A percentile compares a stretch with the other conserved stretches of the same genome.
These are phyloP conservation scores for Muscidifurax raptorellus DNA, from an alignment of 1,140 invertebrate genomes.

Conservation along the genomic window DNA sequence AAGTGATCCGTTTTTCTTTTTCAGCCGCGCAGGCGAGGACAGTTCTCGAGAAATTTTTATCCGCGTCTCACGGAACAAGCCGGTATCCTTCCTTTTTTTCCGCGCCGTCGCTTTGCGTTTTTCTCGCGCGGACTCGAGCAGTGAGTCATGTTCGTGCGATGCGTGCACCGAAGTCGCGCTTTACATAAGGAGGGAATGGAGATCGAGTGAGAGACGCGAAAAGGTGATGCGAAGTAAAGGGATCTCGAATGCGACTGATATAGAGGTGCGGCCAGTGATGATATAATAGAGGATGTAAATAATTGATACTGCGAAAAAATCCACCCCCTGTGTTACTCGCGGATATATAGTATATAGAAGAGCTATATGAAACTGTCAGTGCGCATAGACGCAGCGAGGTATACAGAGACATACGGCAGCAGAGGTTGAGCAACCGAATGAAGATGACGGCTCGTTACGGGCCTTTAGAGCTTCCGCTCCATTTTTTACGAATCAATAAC, in stretches of 20 bases:
- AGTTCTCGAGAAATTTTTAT: slow-evolving; percentile 54
- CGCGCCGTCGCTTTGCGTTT: background rate
- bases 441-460: slow-evolving; percentile 60
- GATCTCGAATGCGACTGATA: too few species aligned
- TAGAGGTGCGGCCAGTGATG: too few species aligned
- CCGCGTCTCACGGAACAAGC: slow-evolving; percentile 21
- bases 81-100: slow-evolving; percentile 22
- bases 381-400: background rate
- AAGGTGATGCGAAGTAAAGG: background rate
- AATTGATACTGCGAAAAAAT: too few species aligned
- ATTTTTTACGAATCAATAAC: slow-evolving; percentile 68
- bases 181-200: slow-evolving; percentile 27
- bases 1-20: slow-evolving; percentile 29
- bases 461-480: slow-evolving; percentile 67
- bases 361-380: too few species aligned
- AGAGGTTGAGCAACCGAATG: slow-evolving; percentile 52
- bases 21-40: background rate
- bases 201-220: background rate
- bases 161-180: background rate
- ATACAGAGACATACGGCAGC: slow-evolving; percentile 7
- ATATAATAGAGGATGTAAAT: too few species aligned
- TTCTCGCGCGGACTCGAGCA: background rate
- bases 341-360: too few species aligned
- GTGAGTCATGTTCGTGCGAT: background rate
- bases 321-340: background rate